A percentile compares a stretch with the other conserved stretches of the same genome.
phyloP scores from a whole-genome alignment of 2,113 vertebrate genomes.

The Todiramphus chloris region DNA sequence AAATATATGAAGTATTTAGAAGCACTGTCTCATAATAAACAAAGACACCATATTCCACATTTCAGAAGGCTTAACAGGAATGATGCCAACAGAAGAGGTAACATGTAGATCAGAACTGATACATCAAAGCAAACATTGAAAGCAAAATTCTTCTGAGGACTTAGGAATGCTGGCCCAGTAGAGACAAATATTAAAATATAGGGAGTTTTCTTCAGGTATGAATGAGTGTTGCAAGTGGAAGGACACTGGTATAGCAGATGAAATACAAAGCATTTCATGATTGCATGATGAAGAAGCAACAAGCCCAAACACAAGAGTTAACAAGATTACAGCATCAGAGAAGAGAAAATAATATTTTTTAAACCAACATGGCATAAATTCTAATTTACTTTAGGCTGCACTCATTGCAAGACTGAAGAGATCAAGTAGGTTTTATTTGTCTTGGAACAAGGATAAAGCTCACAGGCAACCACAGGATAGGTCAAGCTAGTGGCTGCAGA shows the following conservation, averaged over 20 bases:
- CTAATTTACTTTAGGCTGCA: neutral
- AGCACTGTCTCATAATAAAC: neutral
- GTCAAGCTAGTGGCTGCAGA: neutral
- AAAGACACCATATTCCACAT: neutral
- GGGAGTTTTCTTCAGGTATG: neutral
- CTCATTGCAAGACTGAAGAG: neutral
- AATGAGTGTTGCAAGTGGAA: neutral
- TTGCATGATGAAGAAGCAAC: neutral
- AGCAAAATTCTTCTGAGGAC: neutral
- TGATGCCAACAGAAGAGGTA: neutral
- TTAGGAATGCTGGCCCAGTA: neutral
- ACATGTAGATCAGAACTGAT: neutral
- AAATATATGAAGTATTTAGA: neutral
- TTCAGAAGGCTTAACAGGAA: neutral
- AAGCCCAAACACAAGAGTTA: neutral
- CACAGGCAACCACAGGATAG: neutral
- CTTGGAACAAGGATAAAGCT: neutral
- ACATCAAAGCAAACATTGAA: neutral
- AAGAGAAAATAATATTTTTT: neutral
- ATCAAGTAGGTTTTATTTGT: neutral
- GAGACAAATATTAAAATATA: neutral
- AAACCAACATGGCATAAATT: neutral
- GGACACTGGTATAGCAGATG: neutral
- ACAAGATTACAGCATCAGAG: neutral
- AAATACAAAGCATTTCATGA: neutral